Evolutionary conservation across 2,113 vertebrate species (phyloP).

Genomic region (Piaya cayana): DNA sequence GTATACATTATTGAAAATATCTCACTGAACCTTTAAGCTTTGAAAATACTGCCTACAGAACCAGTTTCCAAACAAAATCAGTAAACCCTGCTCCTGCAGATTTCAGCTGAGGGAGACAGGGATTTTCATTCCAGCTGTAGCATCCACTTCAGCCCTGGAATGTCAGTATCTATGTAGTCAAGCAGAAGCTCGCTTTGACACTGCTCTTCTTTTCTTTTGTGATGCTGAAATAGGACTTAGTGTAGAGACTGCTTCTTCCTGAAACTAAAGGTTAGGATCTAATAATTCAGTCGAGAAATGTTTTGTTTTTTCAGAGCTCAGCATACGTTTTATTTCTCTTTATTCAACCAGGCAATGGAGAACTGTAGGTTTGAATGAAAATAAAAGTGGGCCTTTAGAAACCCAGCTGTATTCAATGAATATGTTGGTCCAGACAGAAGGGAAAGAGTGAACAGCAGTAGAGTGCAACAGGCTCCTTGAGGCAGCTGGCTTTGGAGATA

Average conservation of each 20-base stretch:
- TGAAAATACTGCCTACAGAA: background rate
- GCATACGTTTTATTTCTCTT: background rate
- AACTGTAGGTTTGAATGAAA: constrained; percentile 83
- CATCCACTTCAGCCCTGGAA: background rate
- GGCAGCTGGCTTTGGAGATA: constrained; percentile 77
- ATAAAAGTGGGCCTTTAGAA: constrained; percentile 79
- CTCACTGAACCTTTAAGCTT: background rate
- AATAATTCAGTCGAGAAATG: background rate
- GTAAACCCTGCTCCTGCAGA: background rate
- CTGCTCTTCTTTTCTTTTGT: background rate
- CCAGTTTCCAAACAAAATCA: background rate
- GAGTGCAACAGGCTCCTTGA: constrained; percentile 78
- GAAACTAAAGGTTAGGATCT: background rate
- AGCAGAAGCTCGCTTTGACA: background rate
- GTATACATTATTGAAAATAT: background rate
- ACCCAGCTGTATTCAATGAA: constrained; percentile 85
- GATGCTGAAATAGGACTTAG: background rate
- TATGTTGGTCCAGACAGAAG: constrained; percentile 90
- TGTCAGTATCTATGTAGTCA: rapidly evolving
- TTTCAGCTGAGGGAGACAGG: background rate
- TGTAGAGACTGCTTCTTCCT: background rate
- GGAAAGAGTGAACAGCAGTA: constrained; percentile 78
- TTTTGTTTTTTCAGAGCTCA: background rate
- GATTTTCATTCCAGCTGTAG: background rate
- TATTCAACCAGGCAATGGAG: constrained; percentile 73